phyloP scores from a whole-genome alignment of 2,113 vertebrate genomes.

The Ptyas mucosa region DNA sequence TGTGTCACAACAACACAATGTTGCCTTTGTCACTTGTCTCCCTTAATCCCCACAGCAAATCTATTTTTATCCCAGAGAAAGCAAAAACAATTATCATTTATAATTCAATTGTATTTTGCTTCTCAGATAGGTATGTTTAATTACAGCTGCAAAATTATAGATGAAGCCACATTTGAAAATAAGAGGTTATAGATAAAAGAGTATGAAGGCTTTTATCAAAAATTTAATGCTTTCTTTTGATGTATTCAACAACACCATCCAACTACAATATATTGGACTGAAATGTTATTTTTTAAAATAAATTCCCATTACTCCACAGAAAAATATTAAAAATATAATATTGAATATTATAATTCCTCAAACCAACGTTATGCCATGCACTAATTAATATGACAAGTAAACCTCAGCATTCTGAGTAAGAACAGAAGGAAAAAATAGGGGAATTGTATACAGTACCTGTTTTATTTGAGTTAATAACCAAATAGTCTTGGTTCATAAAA shows the following conservation, averaged over 20 bases:
- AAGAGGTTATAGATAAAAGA: slow-evolving; percentile 39
- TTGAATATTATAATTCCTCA: slow-evolving; percentile 40
- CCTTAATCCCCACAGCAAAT: background rate
- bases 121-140: slow-evolving; percentile 3
- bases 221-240: slow-evolving; percentile 34
- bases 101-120: slow-evolving; percentile 7
- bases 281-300: slow-evolving; percentile 55
- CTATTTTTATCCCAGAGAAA: slow-evolving; percentile 21
- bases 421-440: slow-evolving; percentile 44
- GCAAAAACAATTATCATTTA: background rate
- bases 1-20: background rate
- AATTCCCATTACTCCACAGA: slow-evolving; percentile 38
- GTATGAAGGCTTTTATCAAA: slow-evolving; percentile 19
- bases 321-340: slow-evolving; percentile 44
- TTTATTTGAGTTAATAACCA: slow-evolving; percentile 30
- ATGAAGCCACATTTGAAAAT: slow-evolving; percentile 9
- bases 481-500: background rate
- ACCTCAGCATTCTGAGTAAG: slow-evolving; percentile 39
- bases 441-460: slow-evolving; percentile 4
- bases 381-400: slow-evolving; percentile 49
- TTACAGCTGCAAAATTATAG: slow-evolving; percentile 14
- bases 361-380: slow-evolving; percentile 19
- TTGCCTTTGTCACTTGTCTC: background rate
- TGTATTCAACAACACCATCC: slow-evolving; percentile 2
- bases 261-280: slow-evolving; percentile 23